phyloP scores from a whole-genome alignment of 2,797 vertebrate genomes.

The Coranthus polyacanthus region DNA sequence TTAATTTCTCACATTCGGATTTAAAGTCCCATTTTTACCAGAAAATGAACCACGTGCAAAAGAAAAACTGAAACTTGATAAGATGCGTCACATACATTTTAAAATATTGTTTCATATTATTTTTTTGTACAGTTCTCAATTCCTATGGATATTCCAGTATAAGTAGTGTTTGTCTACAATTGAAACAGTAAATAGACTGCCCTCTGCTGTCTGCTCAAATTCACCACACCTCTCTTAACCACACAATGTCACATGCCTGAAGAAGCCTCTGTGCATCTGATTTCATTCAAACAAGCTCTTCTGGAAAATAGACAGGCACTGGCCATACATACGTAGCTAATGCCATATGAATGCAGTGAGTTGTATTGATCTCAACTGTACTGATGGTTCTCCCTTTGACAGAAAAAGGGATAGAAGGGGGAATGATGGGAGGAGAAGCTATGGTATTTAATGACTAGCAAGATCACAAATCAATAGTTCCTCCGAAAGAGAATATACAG shows the following conservation, averaged over 20 bases:
- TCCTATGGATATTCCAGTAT: too few species aligned
- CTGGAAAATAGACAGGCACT: slow-evolving; percentile 46
- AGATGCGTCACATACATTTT: too few species aligned
- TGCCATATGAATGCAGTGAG: slow-evolving; percentile 32
- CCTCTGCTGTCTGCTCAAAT: slow-evolving; percentile 67
- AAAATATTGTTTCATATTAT: too few species aligned
- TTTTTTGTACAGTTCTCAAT: too few species aligned
- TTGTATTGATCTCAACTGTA: slow-evolving; percentile 60
- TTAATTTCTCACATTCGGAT: slow-evolving; percentile 32
- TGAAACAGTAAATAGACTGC: slow-evolving; percentile 53
- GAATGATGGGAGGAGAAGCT: slow-evolving; percentile 55
- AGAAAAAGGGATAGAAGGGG: slow-evolving; percentile 51
- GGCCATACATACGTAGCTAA: slow-evolving; percentile 41
- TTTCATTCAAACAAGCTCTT: slow-evolving; percentile 48
- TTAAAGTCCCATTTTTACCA: neutral
- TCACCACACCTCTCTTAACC: slow-evolving; percentile 38
- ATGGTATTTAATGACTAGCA: slow-evolving; percentile 57
- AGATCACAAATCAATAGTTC: slow-evolving; percentile 74
- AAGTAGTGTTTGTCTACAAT: neutral
- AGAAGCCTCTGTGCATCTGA: slow-evolving; percentile 47
- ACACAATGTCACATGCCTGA: neutral
- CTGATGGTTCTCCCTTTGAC: slow-evolving; percentile 56
- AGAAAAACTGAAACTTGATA: neutral
- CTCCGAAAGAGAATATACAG: slow-evolving; percentile 39
- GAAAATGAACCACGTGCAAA: neutral